Evolutionary conservation across 2,113 vertebrate genomes (phyloP), one percentile per base, ranked within the genome.

Genomic region (Lucifuga dentata): DNA sequence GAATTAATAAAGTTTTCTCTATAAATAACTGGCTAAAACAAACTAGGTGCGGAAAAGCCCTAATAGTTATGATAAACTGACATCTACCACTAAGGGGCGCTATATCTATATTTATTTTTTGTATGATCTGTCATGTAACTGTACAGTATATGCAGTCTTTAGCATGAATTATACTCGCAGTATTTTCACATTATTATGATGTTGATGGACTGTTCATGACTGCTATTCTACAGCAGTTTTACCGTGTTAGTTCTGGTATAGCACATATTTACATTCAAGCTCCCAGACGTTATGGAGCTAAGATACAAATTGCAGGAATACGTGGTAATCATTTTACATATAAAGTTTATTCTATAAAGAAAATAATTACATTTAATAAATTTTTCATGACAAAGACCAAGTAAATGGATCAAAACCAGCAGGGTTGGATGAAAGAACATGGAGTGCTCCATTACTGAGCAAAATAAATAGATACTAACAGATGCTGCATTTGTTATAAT

Each of bases 271-370:
- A n/a, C n/a, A n/a, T n/a, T n/a, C n/a, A n/a, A n/a, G n/a, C n/a
- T n/a, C n/a, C n/a, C n/a, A n/a, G n/a, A n/a, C n/a, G n/a, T n/a
- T n/a, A n/a, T n/a, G n/a, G n/a, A n/a, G n/a, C n/a, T n/a, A n/a
- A n/a, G n/a, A n/a, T n/a, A n/a, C n/a, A n/a, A n/a, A n/a, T n/a
- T n/a, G n/a, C n/a, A n/a, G n/a, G n/a, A n/a, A n/a, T n/a, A n/a
- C n/a, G n/a, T n/a, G n/a, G n/a, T n/a, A 7, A 7, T 29, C 7
- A 29, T 67, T 55, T 56, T 53, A 75, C 67, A 72, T 44, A 66
- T 23, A 60, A 59, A 63, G 52, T 80, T 87, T 85, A 87, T 82
- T 87, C 52, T 66, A 29, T 73, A 49, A 24, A 72, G 52, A 72
- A 78, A 86, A 66, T 72, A 70, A 55, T 58, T 29, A 73, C 58